Percentiles rank a stretch among this genome's conserved stretches.
phyloP scores from a whole-genome alignment of 2,797 vertebrate species.

The Dicrostonyx torquatus region DNA sequence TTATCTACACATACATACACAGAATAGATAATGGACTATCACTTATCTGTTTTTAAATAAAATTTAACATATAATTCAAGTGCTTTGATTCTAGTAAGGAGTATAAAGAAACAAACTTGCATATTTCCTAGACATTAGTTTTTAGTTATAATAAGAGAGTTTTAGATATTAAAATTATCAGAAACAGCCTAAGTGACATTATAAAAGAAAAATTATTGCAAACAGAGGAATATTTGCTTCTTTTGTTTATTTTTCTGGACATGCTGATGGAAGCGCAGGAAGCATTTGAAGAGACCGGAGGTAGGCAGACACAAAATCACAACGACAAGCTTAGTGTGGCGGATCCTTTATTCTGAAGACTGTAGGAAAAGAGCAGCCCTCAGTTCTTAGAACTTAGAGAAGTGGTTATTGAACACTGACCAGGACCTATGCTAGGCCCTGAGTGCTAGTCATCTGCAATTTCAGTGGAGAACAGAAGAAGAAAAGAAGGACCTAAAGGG shows the following conservation, averaged over 20 bases:
- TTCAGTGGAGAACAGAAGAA: not conserved
- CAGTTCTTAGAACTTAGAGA: not conserved
- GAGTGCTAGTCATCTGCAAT: not conserved
- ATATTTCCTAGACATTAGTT: constrained; percentile 36
- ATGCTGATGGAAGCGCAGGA: constrained; percentile 56
- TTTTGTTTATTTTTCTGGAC: constrained; percentile 56
- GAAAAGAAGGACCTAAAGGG: not conserved
- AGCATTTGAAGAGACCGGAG: constrained; percentile 60
- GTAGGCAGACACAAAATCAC: constrained; percentile 41
- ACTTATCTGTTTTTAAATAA: constrained; percentile 48
- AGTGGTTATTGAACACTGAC: not conserved
- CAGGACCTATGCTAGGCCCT: not conserved
- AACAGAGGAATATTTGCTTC: constrained; percentile 49
- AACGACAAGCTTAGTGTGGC: not conserved
- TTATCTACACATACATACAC: not conserved
- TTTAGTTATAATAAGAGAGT: constrained; percentile 21
- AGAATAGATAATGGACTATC: constrained; percentile 19
- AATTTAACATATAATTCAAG: constrained; percentile 12
- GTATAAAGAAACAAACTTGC: constrained; percentile 26
- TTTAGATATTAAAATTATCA: constrained; percentile 36
- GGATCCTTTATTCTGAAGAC: constrained; percentile 20
- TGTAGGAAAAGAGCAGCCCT: not conserved
- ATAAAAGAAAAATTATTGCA: constrained; percentile 40
- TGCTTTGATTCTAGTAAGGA: constrained; percentile 2
- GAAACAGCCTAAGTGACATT: constrained; percentile 42